Percentiles rank a stretch among this genome's conserved stretches.
phyloP scores from a whole-genome alignment of 2,113 vertebrate genomes.

The Prunella fulvescens region DNA sequence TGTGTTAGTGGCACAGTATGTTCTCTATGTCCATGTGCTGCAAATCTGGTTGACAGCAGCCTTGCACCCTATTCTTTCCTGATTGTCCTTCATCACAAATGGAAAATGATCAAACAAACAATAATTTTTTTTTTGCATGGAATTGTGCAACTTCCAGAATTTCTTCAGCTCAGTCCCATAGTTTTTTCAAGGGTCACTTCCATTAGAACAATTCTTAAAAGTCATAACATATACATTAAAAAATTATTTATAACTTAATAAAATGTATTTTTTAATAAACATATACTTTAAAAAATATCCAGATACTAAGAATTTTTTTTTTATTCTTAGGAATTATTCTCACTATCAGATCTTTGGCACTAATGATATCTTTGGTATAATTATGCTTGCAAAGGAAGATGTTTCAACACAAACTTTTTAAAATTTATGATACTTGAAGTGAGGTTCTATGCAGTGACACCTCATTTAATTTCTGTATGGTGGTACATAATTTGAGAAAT shows the following conservation, averaged over 20 bases:
- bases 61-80: neutral
- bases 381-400: neutral
- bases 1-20: neutral
- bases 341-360: neutral
- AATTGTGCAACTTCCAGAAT: neutral
- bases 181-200: neutral
- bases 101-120: neutral
- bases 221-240: neutral
- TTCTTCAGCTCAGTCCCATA: neutral
- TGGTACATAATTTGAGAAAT: neutral
- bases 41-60: slow-evolving; percentile 7
- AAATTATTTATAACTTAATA: neutral
- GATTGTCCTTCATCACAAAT: neutral
- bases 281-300: neutral
- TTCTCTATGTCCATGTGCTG: neutral
- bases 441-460: neutral
- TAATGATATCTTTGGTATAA: neutral
- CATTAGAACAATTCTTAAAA: neutral
- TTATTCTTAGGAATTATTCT: neutral
- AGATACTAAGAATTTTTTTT: neutral
- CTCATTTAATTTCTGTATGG: neutral
- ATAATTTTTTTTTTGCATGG: neutral
- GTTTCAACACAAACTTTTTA: neutral
- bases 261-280: neutral
- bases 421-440: neutral